Evolutionary conservation across 2,888 invertebrate species (phyloP).

Genomic region (Hypolimnas misippus): DNA sequence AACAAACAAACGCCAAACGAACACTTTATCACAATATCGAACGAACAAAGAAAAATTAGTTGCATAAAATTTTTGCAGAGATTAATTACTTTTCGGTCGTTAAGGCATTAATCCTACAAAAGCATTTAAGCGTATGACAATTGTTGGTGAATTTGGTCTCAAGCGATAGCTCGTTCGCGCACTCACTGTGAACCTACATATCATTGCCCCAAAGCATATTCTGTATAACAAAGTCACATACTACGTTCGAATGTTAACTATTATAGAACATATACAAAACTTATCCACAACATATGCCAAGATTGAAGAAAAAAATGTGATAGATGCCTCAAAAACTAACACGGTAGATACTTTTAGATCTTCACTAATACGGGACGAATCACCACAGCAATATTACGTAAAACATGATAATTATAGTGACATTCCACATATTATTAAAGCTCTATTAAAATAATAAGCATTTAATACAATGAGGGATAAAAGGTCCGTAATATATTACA

Average conservation of each 20-base stretch:
- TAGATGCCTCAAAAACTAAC: slow-evolving; percentile 19
- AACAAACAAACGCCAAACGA: slow-evolving; percentile 10
- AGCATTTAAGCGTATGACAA: slow-evolving; percentile 21
- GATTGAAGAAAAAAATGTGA: slow-evolving; percentile 18
- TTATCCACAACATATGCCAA: slow-evolving; percentile 24
- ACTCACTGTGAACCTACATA: slow-evolving; percentile 7
- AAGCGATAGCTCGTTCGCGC: slow-evolving; percentile 28
- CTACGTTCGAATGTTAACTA: slow-evolving; percentile 16
- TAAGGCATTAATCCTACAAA: slow-evolving; percentile 18
- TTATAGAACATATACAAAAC: slow-evolving; percentile 21
- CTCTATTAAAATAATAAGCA: slow-evolving; percentile 36
- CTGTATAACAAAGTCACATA: neutral
- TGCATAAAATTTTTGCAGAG: neutral
- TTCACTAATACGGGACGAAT: slow-evolving; percentile 29
- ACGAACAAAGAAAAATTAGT: slow-evolving; percentile 1
- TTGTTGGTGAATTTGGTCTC: slow-evolving; percentile 14
- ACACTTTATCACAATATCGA: slow-evolving; percentile 13
- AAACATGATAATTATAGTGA: slow-evolving; percentile 30
- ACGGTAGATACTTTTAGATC: slow-evolving; percentile 13
- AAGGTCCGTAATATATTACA: slow-evolving; percentile 31
- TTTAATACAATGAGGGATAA: slow-evolving; percentile 28
- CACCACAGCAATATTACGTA: slow-evolving; percentile 36
- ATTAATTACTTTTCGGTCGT: slow-evolving; percentile 4
- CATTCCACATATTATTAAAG: slow-evolving; percentile 37
- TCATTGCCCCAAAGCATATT: slow-evolving; percentile 26